These are phyloP conservation scores for Lordiphosa stackelbergi DNA, from an alignment of 1,140 invertebrate genomes.

Conservation along the genomic window DNA sequence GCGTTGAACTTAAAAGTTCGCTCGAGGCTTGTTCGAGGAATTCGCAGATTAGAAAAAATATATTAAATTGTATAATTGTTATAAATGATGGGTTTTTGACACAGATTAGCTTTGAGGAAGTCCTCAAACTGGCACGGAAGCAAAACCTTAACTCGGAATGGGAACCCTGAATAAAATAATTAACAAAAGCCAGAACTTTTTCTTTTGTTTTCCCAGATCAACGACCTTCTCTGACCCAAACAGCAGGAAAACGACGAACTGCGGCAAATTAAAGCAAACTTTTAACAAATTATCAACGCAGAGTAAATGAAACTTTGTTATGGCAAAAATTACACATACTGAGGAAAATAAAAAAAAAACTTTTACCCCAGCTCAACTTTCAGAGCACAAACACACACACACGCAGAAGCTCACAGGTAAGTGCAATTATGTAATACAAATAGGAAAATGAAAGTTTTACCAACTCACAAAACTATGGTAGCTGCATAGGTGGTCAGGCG, in stretches of 20 bases:
- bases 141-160: no score
- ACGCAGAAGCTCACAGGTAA: slow-evolving; percentile 16
- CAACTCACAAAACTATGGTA: slow-evolving; percentile 12
- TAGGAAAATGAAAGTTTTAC: slow-evolving; percentile 63
- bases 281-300: slow-evolving; percentile 69
- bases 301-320: slow-evolving; percentile 58
- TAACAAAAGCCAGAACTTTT: no score
- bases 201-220: neutral
- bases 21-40: no score
- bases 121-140: no score
- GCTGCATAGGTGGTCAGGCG: slow-evolving; percentile 3
- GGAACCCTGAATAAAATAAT: no score
- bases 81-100: no score
- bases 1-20: no score
- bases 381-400: slow-evolving; percentile 9
- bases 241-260: slow-evolving; percentile 3
- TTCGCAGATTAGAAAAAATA: no score
- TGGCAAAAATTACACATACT: slow-evolving; percentile 35
- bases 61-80: no score
- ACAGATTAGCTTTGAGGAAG: no score
- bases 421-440: slow-evolving; percentile 67
- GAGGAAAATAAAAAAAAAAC: slow-evolving; percentile 7
- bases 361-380: slow-evolving; percentile 21
- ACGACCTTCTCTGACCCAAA: neutral
- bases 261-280: slow-evolving; percentile 24